Base-by-base conservation (phyloP, 2,113 vertebrate genomes). In the Sorex araneus region DNA sequence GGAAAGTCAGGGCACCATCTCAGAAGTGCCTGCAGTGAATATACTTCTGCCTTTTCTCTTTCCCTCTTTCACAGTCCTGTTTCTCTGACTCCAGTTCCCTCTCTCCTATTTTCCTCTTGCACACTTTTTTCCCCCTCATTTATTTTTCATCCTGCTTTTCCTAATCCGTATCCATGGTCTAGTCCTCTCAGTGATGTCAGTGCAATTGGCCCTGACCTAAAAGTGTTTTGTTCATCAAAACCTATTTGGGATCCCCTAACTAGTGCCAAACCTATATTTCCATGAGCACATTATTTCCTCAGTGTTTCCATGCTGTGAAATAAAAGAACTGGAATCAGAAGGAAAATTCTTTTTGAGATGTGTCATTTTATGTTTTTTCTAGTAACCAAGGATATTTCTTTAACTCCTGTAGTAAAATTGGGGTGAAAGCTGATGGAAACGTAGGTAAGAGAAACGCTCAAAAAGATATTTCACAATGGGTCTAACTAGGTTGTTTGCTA, bases 1-100 rank as follows among this genome's bases (percentile, higher is more conserved):
- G 23, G 70, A 87, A 50, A 73, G 83, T 50, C 81, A 8, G 3
- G 34, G 94, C 89, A 95, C 94, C 89, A 87, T 69, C 94, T 87
- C 60, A 94, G 89, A 92, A 93, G 94, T 25, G 28, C 13, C 54
- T 27, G 21, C 2, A 2, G 36, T 63, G 89, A 91, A 75, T 28
- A 64, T 19, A 45, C 43, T 50, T 69, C 27, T 66, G 25, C 25
- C 64, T 28, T 30, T 75, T 3, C 78, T 94, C 77, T 94, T 66
- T 9, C 34, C 57, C 84, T 19, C 28, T 66, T 66, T 66, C 64
- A 3, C 54, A 19, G 16, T 57, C 19, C 18, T 57, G 15, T 57
- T 28, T 66, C 64, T 30, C 27, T 66, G 10, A 66, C 27, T 30
- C 28, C 11, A 66, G 1, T 66, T 66, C 64, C 64, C 27, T 10